Evolutionary conservation across 2,797 vertebrate species (phyloP), one percentile per base, ranked within the genome.

Genomic region (Gobionotothen gibberifrons): DNA sequence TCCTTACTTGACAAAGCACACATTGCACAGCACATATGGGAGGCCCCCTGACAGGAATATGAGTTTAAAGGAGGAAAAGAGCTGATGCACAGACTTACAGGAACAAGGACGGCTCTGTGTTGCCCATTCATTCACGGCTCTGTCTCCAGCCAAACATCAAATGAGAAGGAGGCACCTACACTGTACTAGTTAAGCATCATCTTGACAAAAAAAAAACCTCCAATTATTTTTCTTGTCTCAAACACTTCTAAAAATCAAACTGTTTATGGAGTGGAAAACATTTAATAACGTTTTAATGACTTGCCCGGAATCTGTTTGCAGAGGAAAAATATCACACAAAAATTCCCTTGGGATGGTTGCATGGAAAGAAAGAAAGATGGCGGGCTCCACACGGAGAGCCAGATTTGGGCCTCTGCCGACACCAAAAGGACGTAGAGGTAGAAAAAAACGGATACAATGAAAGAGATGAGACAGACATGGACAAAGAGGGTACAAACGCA

Each of bases 31-130:
- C 85, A 75, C 82, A 87, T 81, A 85, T 79, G 81, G 82, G 92
- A 90, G 91, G 90, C 86, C 89, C 87, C 87, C 85, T 87, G 86
- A 88, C 86, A 92, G 90, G 88, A 93, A 91, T 92, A 90, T 82
- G 84, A 85, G 73, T 89, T 89, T 81, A 74, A 85, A 78, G 43
- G 42, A 7, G 62, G 62, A 78, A 86, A 82, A 73, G 29, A 74
- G 88, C 87, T 90, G 90, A 90, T 89, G 87, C 86, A 85, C 69
- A 82, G 76, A 87, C 56, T 89, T 81, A 52, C 57, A 84, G 84
- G 81, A 92, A 93, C 92, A 94, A 93, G 87, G 89, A 66, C 69
- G 26, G 69, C 90, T 92, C 90, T 94, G 91, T 94, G 78, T 60
- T 68, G 81, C 42, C 72, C 55, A 16, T 79, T 85, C 66, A 83